These are phyloP conservation scores for Dolichopus griseipennis DNA, from an alignment of 2,888 invertebrate species.

Conservation along the genomic window DNA sequence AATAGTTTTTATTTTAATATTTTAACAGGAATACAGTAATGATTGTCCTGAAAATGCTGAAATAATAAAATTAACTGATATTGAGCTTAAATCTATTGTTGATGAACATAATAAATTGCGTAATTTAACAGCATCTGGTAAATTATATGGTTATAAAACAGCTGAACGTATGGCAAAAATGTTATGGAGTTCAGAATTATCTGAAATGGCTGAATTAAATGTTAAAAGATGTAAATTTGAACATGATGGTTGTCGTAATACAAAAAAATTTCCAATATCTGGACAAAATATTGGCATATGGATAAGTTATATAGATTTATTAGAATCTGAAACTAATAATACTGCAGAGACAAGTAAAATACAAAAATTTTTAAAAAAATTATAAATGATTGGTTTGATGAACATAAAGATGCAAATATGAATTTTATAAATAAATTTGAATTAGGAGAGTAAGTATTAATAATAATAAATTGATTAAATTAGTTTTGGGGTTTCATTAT, in stretches of 20 bases:
- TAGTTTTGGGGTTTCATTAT: no score
- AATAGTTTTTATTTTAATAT: not conserved
- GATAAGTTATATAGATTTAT: not conserved
- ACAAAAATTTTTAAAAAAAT: not conserved
- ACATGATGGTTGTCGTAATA: slow-evolving; percentile 25
- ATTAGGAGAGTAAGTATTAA: not conserved
- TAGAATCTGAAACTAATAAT: not conserved
- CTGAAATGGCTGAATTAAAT: slow-evolving; percentile 24
- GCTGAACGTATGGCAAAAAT: slow-evolving; percentile 24
- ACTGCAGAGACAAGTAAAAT: no score
- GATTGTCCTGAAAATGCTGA: slow-evolving; percentile 17
- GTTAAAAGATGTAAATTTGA: slow-evolving; percentile 21
- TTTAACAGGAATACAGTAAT: slow-evolving; percentile 12
- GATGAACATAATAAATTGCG: slow-evolving; percentile 23
- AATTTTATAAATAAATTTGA: slow-evolving; percentile 15
- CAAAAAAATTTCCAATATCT: slow-evolving; percentile 20
- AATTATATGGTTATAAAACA: slow-evolving; percentile 15
- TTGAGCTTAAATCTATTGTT: slow-evolving; percentile 18
- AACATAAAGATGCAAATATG: slow-evolving; percentile 19
- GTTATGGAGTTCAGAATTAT: slow-evolving; percentile 24
- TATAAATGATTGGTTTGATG: slow-evolving; percentile 22
- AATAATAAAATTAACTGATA: slow-evolving; percentile 15
- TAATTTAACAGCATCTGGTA: slow-evolving; percentile 23
- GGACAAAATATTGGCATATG: slow-evolving; percentile 24
- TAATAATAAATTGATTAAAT: no score